Conservation (phyloP, 1,140 invertebrate genomes). For the Brachionus calyciflorus region DNA sequence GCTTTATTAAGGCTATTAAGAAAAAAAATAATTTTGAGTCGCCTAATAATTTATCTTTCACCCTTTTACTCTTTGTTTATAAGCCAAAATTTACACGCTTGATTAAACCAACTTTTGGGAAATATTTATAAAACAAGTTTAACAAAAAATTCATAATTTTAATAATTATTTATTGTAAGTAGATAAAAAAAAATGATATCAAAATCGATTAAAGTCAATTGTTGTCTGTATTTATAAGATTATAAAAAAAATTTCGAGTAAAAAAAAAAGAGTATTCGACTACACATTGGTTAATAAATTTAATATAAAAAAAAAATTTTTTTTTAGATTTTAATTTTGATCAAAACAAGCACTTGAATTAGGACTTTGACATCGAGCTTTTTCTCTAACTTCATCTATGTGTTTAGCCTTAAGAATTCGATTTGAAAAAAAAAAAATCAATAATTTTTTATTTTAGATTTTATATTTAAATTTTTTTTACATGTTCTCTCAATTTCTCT, state of each 20-base stretch:
- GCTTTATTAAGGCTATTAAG: too few species aligned
- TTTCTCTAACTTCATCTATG: constrained; percentile 33
- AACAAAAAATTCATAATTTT: too few species aligned
- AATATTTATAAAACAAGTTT: too few species aligned
- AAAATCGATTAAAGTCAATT: too few species aligned
- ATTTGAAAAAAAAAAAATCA: neutral
- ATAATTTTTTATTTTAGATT: neutral
- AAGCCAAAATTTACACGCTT: too few species aligned
- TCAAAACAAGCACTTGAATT: constrained; percentile 35
- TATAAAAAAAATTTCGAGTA: neutral
- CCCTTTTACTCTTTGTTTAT: too few species aligned
- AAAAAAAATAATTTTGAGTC: too few species aligned
- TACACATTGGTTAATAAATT: constrained; percentile 10
- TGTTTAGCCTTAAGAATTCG: neutral
- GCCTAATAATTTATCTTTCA: too few species aligned
- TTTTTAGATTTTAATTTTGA: neutral
- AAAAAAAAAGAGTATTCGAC: neutral
- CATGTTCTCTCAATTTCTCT: constrained; percentile 46
- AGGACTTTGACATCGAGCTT: constrained; percentile 24
- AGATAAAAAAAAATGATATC: too few species aligned
- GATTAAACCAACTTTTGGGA: too few species aligned
- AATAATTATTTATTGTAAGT: too few species aligned
- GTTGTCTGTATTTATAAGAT: too few species aligned
- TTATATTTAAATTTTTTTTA: neutral
- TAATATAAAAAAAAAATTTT: neutral